Evolutionary conservation across 2,113 vertebrate species (phyloP).

Genomic region (Mormoops blainvillei): DNA sequence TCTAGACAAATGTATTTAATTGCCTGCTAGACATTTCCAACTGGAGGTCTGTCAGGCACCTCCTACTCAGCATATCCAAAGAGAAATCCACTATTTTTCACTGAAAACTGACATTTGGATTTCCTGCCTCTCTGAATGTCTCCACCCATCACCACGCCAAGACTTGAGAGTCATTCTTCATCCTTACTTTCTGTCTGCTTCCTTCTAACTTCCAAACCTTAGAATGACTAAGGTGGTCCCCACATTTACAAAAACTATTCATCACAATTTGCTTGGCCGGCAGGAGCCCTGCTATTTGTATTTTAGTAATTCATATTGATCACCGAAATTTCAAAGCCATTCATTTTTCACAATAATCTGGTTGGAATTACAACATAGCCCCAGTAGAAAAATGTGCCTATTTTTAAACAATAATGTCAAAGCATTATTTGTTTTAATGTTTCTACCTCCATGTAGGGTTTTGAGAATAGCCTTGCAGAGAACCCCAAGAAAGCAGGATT

Average conservation of each 20-base stretch:
- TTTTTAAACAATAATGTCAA: neutral
- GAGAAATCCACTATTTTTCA: constrained; percentile 5
- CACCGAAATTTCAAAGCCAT: neutral
- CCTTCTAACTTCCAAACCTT: neutral
- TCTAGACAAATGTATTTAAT: constrained; percentile 26
- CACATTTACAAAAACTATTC: neutral
- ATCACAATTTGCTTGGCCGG: neutral
- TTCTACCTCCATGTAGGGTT: neutral
- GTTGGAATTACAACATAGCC: neutral
- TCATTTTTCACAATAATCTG: neutral
- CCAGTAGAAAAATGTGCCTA: neutral
- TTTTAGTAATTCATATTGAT: neutral
- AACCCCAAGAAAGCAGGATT: neutral
- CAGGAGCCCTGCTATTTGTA: neutral
- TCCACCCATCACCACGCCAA: neutral
- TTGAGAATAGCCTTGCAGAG: neutral
- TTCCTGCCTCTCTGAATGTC: neutral
- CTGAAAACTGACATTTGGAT: constrained; percentile 10
- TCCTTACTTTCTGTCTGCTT: neutral
- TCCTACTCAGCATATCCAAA: constrained; percentile 6
- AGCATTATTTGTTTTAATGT: neutral
- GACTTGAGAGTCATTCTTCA: neutral
- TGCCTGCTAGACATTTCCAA: neutral
- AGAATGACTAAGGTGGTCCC: neutral
- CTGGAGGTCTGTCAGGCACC: neutral